A percentile compares a stretch with the other conserved stretches of the same genome.
phyloP scores from a whole-genome alignment of 2,888 invertebrate genomes.

The Cataglyphis albicans region DNA sequence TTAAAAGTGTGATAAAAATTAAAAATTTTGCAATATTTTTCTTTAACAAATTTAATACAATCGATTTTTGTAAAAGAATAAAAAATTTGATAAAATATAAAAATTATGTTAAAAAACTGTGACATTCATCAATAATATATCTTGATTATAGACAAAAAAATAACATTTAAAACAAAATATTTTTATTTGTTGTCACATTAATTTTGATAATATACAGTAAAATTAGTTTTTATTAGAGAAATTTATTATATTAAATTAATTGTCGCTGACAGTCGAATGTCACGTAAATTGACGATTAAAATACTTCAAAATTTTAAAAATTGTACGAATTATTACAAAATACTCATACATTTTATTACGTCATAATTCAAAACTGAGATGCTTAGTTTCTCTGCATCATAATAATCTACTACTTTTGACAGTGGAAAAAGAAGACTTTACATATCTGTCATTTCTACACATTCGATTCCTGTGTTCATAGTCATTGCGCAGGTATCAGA shows the following conservation, averaged over 20 bases:
- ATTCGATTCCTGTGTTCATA: neutral
- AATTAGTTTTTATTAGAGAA: neutral
- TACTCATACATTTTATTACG: too few species aligned
- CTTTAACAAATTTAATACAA: neutral
- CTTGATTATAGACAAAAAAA: neutral
- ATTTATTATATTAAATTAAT: slow-evolving; percentile 6
- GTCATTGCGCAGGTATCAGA: neutral
- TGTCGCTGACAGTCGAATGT: neutral
- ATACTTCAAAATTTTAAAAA: neutral
- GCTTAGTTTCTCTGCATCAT: too few species aligned
- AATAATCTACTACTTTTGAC: slow-evolving; percentile 6
- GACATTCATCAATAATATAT: neutral
- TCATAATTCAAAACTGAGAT: neutral
- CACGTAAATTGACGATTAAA: neutral
- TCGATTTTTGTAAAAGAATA: neutral
- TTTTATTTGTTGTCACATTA: neutral
- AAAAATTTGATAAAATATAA: neutral
- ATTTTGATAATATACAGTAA: neutral
- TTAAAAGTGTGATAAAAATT: neutral
- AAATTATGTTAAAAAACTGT: neutral
- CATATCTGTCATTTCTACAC: slow-evolving; percentile 19
- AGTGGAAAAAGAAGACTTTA: slow-evolving; percentile 20
- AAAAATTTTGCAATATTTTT: neutral
- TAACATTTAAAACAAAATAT: neutral
- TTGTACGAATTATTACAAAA: neutral